Evolutionary conservation across 2,797 vertebrate species (phyloP).

Genomic region (Tokudaia tokunoshimensis): DNA sequence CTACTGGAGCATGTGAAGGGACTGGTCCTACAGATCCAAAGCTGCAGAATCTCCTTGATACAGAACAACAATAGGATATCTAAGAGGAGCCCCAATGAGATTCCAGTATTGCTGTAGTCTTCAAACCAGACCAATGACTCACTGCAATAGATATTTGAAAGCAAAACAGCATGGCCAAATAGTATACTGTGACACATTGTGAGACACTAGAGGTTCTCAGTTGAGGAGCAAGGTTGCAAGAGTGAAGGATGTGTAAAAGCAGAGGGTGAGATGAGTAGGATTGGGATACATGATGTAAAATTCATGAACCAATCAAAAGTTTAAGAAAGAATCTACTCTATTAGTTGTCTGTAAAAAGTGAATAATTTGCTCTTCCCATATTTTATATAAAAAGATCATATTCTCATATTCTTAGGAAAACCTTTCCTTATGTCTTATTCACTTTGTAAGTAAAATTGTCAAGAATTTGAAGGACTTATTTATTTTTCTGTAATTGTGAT

Average conservation of each 20-base stretch:
- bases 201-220: neutral
- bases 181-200: neutral
- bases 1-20: neutral
- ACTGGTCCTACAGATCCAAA: neutral
- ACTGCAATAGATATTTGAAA: neutral
- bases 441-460: constrained; percentile 15
- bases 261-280: neutral
- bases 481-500: neutral
- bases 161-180: neutral
- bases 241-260: neutral
- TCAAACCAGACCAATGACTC: neutral
- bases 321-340: neutral
- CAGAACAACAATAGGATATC: neutral
- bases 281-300: no score
- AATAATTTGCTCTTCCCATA: constrained; percentile 45
- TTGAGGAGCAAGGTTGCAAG: neutral
- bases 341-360: constrained; percentile 23
- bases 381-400: constrained; percentile 13
- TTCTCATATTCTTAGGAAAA: neutral
- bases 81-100: neutral
- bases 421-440: neutral
- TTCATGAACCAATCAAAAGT: no score
- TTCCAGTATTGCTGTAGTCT: neutral
- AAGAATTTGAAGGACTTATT: neutral
- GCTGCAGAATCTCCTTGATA: neutral